Conservation (phyloP, 2,113 vertebrate genomes). For the Brachypodius melanocephalos region DNA sequence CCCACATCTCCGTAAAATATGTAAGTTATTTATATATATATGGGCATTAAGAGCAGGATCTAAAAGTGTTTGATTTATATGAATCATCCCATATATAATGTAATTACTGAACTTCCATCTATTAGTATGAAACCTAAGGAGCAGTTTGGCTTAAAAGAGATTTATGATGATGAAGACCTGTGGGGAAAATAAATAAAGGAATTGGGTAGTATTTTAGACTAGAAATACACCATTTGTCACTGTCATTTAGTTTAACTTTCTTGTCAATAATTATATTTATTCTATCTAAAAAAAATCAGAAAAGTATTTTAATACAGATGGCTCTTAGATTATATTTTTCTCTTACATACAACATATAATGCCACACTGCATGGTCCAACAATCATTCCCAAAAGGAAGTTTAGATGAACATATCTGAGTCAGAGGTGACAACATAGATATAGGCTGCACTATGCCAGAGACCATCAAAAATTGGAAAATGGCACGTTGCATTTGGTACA, state of each 20-base stretch:
- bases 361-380: not conserved
- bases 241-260: not conserved
- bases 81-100: not conserved
- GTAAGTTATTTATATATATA: not conserved
- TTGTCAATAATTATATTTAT: not conserved
- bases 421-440: not conserved
- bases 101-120: not conserved
- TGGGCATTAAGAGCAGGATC: not conserved
- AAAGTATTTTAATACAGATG: not conserved
- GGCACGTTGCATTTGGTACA: rapidly evolving
- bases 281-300: not conserved
- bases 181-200: not conserved
- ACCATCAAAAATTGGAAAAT: not conserved
- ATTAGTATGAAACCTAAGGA: not conserved
- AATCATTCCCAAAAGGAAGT: not conserved
- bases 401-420: not conserved
- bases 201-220: not conserved
- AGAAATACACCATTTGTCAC: not conserved
- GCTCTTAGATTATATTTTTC: not conserved
- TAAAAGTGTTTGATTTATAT: not conserved
- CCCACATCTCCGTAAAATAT: not conserved
- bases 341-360: not conserved
- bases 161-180: not conserved
- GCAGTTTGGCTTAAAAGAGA: not conserved
- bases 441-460: not conserved